These are phyloP conservation scores for Malurus leucopterus DNA, from an alignment of 2,797 vertebrate genomes.

Conservation along the genomic window DNA sequence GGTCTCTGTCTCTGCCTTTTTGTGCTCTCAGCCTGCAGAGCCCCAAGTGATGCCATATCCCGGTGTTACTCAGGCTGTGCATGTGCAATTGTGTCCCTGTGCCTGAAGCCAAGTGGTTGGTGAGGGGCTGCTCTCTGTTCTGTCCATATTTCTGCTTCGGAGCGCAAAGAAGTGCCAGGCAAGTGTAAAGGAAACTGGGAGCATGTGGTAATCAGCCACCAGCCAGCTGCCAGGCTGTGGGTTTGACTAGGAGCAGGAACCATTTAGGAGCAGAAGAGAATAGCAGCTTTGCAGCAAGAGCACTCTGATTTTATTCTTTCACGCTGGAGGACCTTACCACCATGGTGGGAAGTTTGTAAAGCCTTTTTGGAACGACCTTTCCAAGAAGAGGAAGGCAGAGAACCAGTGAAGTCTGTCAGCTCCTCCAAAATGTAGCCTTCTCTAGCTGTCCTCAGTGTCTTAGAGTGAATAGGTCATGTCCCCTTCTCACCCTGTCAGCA, in stretches of 20 bases:
- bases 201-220: background rate
- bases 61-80: accelerated
- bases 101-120: background rate
- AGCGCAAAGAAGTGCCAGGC: background rate
- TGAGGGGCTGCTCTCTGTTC: background rate
- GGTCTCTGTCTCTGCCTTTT: background rate
- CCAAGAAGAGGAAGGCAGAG: background rate
- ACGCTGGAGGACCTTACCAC: background rate
- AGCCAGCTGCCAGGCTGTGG: background rate
- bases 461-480: background rate
- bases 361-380: background rate
- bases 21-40: background rate
- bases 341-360: background rate
- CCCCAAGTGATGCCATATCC: background rate
- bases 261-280: background rate
- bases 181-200: background rate
- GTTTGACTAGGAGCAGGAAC: background rate
- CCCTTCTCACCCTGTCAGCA: background rate
- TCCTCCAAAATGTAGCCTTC: background rate
- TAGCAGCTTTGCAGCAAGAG: background rate
- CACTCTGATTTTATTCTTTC: background rate
- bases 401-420: background rate
- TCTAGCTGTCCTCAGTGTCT: background rate
- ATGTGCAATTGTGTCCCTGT: background rate
- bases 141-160: background rate